These are phyloP conservation scores for Dugesia japonica DNA, from an alignment of 2,888 invertebrate species.

Conservation along the genomic window DNA sequence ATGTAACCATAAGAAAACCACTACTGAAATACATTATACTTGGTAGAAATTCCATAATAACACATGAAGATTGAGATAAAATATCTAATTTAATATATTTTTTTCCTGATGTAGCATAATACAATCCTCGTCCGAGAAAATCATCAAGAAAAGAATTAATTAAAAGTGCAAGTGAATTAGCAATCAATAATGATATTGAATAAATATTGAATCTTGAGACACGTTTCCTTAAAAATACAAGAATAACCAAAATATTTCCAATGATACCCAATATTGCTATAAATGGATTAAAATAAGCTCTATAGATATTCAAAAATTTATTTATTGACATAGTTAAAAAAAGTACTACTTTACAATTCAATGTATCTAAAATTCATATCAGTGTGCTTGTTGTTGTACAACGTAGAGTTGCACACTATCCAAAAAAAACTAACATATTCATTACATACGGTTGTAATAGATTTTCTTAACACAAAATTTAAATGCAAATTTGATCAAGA, in stretches of 20 bases:
- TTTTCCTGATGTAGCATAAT: constrained; percentile 14
- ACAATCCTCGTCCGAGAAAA: constrained; percentile 34
- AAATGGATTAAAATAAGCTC: constrained; percentile 31
- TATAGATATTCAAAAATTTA: constrained; percentile 8
- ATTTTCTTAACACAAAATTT: no score
- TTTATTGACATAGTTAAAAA: not conserved
- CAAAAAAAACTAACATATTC: no score
- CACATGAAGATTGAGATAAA: constrained; percentile 27
- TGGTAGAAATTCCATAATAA: constrained; percentile 35
- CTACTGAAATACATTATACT: constrained; percentile 33
- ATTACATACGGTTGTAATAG: no score
- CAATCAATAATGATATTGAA: constrained; percentile 28
- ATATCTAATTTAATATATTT: constrained; percentile 30
- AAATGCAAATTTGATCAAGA: no score
- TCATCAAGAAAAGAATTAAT: constrained; percentile 35
- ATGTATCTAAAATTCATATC: no score
- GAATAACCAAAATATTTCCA: constrained; percentile 31
- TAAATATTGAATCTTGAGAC: constrained; percentile 31
- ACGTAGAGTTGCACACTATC: no score
- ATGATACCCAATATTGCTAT: constrained; percentile 30
- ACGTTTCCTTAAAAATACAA: constrained; percentile 22
- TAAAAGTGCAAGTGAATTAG: constrained; percentile 32
- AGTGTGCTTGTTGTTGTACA: no score
- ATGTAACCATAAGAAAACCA: constrained; percentile 33
- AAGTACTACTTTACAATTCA: no score